Conservation (phyloP, 2,888 invertebrate genomes). For the Drosophila planitibia region DNA sequence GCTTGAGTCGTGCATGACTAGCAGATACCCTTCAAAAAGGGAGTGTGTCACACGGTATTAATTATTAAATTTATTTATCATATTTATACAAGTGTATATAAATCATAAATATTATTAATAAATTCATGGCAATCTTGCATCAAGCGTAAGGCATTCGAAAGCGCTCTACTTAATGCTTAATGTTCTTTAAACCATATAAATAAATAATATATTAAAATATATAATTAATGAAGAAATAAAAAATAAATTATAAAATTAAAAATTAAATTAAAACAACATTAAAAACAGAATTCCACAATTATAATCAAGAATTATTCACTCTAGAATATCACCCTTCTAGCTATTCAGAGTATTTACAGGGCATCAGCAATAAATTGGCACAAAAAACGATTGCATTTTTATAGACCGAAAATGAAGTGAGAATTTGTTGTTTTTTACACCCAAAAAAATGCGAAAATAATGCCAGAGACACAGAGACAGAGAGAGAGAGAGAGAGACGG, state of each 20-base stretch:
- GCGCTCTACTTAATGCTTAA: neutral
- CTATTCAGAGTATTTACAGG: neutral
- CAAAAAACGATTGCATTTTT: slow-evolving; percentile 68
- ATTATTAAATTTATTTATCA: neutral
- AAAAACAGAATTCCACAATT: neutral
- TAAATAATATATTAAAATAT: neutral
- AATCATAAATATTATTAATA: neutral
- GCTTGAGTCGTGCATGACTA: neutral
- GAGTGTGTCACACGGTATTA: too few relatives aligned
- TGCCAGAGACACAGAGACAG: neutral
- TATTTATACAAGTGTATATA: neutral
- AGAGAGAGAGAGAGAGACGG: neutral
- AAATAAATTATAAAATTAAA: neutral
- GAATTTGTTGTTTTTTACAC: slow-evolving; percentile 61
- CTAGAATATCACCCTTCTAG: neutral
- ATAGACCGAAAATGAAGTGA: slow-evolving; percentile 72
- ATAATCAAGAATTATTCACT: neutral
- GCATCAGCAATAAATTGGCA: slow-evolving; percentile 18
- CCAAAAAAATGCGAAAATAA: slow-evolving; percentile 21
- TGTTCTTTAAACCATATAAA: neutral
- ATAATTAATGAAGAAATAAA: neutral
- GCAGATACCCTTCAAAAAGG: neutral
- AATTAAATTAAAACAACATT: neutral
- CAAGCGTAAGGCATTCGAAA: too few relatives aligned
- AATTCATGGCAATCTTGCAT: neutral